Percentiles rank a stretch among this genome's conserved stretches.
Conservation (phyloP, 2,888 invertebrate species). For the Leptogaster cylindrica region DNA sequence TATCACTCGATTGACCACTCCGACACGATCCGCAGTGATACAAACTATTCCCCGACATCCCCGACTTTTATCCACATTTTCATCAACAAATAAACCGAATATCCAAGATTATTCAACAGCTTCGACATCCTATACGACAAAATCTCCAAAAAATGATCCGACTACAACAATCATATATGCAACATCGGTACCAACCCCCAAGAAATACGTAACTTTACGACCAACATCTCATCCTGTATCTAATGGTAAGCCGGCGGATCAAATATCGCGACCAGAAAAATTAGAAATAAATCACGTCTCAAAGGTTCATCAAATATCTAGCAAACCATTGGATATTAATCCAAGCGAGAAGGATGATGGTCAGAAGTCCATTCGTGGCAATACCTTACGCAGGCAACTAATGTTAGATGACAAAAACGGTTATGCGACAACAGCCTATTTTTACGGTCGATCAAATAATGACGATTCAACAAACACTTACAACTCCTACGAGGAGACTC, state of each 20-base stretch:
- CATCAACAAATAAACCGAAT: conserved; percentile 41
- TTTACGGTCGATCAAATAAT: conserved; percentile 67
- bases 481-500: conserved; percentile 69
- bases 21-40: conserved; percentile 69
- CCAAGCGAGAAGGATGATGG: conserved; percentile 62
- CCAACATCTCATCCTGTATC: conserved; percentile 48
- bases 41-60: conserved; percentile 68
- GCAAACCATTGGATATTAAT: conserved; percentile 66
- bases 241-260: conserved; percentile 43
- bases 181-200: conserved; percentile 51
- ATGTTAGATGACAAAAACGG: conserved; percentile 65
- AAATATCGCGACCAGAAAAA: conserved; percentile 48
- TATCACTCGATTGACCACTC: conserved; percentile 62
- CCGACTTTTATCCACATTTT: conserved; percentile 58
- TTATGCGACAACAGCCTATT: conserved; percentile 64
- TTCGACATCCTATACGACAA: conserved; percentile 25
- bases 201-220: conserved; percentile 49
- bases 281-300: conserved; percentile 49
- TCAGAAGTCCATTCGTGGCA: conserved; percentile 63
- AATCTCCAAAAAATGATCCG: conserved; percentile 45
- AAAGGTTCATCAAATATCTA: conserved; percentile 46
- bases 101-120: neutral
- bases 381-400: conserved; percentile 69
- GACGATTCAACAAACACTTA: conserved; percentile 75
- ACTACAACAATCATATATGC: conserved; percentile 53